Conservation (phyloP, 2,888 invertebrate species). For the Ommatoiulus sabulosus region DNA sequence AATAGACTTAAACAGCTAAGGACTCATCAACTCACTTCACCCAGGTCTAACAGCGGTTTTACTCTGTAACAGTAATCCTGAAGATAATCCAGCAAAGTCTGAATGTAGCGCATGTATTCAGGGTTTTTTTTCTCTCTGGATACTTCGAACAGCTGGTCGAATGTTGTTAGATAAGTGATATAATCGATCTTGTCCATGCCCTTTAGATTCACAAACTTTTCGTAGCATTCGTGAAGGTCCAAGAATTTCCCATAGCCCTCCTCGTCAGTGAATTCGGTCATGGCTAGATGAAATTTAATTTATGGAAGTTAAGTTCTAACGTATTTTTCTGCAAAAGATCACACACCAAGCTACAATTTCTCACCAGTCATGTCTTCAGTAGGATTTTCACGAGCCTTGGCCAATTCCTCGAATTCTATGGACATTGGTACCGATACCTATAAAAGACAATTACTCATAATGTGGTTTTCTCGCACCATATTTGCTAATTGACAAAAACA, state of each 20-base stretch:
- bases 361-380: constrained; percentile 85
- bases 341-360: constrained; percentile 62
- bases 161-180: constrained; percentile 90
- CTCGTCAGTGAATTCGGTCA: constrained; percentile 98
- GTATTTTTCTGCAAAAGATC: background rate
- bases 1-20: background rate
- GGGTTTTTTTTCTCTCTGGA: constrained; percentile 76
- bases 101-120: constrained; percentile 80
- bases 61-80: constrained; percentile 85
- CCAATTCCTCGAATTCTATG: constrained; percentile 95
- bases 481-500: no score
- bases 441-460: background rate
- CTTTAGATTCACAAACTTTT: constrained; percentile 95
- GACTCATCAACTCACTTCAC: constrained; percentile 68
- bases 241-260: constrained; percentile 99
- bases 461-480: background rate
- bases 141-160: constrained; percentile 96
- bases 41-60: constrained; percentile 86
- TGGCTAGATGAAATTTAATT: constrained; percentile 68
- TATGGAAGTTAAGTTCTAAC: background rate
- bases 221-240: constrained; percentile 96
- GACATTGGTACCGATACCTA: constrained; percentile 95
- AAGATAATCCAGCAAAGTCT: constrained; percentile 85
- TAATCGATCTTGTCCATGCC: constrained; percentile 94
- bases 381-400: constrained; percentile 89